phyloP scores from a whole-genome alignment of 1,140 invertebrate genomes.

The Scaptomyza graminum region DNA sequence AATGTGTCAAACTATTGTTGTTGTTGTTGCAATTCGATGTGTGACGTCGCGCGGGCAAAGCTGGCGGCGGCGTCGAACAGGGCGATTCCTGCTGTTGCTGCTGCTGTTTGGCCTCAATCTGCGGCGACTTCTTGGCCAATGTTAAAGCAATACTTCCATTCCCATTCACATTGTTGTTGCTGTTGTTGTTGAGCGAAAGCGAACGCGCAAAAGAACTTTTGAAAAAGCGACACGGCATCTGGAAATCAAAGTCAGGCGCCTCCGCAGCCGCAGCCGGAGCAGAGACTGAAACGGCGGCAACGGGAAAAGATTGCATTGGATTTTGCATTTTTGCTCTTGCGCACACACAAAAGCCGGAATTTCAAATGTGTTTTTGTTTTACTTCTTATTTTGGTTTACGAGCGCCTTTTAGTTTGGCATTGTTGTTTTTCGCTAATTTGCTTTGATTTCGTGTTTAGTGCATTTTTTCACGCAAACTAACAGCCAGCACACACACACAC shows the following conservation, averaged over 20 bases:
- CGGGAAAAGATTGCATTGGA: slow-evolving; percentile 47
- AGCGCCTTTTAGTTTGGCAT: slow-evolving; percentile 55
- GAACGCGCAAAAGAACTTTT: slow-evolving; percentile 83
- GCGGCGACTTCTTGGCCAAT: slow-evolving; percentile 65
- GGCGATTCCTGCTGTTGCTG: slow-evolving; percentile 38
- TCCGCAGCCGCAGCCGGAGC: slow-evolving; percentile 6
- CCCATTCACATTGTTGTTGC: slow-evolving; percentile 35
- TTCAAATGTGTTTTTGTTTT: slow-evolving; percentile 17
- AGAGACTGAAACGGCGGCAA: slow-evolving; percentile 20
- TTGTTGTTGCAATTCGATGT: slow-evolving; percentile 43
- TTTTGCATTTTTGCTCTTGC: slow-evolving; percentile 31
- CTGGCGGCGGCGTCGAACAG: slow-evolving; percentile 63
- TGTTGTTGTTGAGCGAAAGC: slow-evolving; percentile 77
- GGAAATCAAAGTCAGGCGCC: slow-evolving; percentile 77
- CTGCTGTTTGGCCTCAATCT: slow-evolving; percentile 55
- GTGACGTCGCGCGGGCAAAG: slow-evolving; percentile 68
- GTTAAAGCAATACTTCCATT: slow-evolving; percentile 49
- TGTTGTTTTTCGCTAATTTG: slow-evolving; percentile 45
- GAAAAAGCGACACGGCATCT: slow-evolving; percentile 80
- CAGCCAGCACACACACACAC: slow-evolving; percentile 23
- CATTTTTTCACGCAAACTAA: slow-evolving; percentile 63
- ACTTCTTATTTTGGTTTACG: slow-evolving; percentile 14
- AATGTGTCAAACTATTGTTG: slow-evolving; percentile 62
- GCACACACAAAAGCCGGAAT: slow-evolving; percentile 2
- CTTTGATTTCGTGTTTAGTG: slow-evolving; percentile 52